These are phyloP conservation scores for Formicarius rufipectus DNA, from an alignment of 2,113 vertebrate genomes.

Conservation along the genomic window DNA sequence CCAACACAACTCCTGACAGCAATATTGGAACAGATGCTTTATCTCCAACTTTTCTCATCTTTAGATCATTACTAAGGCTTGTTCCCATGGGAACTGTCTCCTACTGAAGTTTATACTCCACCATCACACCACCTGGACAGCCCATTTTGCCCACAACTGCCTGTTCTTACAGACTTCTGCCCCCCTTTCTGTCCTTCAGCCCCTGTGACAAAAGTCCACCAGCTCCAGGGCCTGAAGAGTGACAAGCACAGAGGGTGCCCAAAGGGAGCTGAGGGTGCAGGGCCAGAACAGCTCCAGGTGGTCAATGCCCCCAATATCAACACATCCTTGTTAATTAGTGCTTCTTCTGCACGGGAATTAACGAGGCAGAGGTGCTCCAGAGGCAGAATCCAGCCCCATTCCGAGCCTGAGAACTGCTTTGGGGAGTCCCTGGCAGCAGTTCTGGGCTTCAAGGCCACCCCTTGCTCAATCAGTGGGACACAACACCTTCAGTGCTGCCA, in stretches of 20 bases:
- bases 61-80: not conserved
- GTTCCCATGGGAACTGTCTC: not conserved
- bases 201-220: too few species aligned
- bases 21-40: not conserved
- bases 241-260: not conserved
- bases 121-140: not conserved
- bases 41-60: not conserved
- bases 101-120: not conserved
- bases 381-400: not conserved
- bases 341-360: not conserved
- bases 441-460: not conserved
- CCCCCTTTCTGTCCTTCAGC: not conserved
- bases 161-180: not conserved
- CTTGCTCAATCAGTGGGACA: not conserved
- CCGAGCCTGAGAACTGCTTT: not conserved
- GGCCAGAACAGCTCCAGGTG: not conserved
- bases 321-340: slow-evolving; percentile 7
- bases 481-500: not conserved
- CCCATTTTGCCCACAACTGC: not conserved
- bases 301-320: not conserved
- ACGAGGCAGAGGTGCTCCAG: not conserved
- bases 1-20: not conserved
- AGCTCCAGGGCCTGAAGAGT: too few species aligned
- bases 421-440: not conserved
- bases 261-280: not conserved